phyloP scores from a whole-genome alignment of 2,888 invertebrate genomes.

The Esperia sulphurella region DNA sequence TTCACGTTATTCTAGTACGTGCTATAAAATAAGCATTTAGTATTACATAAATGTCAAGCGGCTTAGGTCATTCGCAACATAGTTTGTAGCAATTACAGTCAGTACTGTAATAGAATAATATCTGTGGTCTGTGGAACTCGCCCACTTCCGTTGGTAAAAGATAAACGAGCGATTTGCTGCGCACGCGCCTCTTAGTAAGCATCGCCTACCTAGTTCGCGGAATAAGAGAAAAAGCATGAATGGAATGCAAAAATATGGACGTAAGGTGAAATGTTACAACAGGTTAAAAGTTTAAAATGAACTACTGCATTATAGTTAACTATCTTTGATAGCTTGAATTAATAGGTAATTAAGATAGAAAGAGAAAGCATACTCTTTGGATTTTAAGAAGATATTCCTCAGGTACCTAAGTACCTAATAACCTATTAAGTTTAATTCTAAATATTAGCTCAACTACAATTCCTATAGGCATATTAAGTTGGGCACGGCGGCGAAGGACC shows the following conservation, averaged over 20 bases:
- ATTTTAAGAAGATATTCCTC: too few species aligned
- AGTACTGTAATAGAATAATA: slow-evolving; percentile 32
- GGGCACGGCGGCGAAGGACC: too few species aligned
- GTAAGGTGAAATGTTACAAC: background rate
- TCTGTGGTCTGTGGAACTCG: slow-evolving; percentile 34
- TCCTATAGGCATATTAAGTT: too few species aligned
- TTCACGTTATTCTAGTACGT: background rate
- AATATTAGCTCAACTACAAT: too few species aligned
- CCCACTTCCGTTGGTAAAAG: slow-evolving; percentile 43
- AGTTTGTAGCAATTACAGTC: slow-evolving; percentile 22
- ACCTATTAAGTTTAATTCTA: too few species aligned
- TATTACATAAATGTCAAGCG: slow-evolving; percentile 9
- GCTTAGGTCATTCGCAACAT: slow-evolving; percentile 21
- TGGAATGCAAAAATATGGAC: background rate
- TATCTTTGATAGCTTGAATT: too few species aligned
- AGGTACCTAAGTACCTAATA: too few species aligned
- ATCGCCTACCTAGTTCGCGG: background rate
- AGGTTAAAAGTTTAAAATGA: too few species aligned
- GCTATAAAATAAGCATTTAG: background rate
- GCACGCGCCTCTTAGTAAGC: slow-evolving; percentile 20
- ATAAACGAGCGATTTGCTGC: slow-evolving; percentile 31
- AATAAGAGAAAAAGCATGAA: too few species aligned
- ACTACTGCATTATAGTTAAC: too few species aligned
- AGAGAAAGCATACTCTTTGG: too few species aligned
- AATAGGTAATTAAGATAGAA: too few species aligned